Base-by-base conservation (phyloP, 2,888 invertebrate genomes). In the Subacronicta megacephala region DNA sequence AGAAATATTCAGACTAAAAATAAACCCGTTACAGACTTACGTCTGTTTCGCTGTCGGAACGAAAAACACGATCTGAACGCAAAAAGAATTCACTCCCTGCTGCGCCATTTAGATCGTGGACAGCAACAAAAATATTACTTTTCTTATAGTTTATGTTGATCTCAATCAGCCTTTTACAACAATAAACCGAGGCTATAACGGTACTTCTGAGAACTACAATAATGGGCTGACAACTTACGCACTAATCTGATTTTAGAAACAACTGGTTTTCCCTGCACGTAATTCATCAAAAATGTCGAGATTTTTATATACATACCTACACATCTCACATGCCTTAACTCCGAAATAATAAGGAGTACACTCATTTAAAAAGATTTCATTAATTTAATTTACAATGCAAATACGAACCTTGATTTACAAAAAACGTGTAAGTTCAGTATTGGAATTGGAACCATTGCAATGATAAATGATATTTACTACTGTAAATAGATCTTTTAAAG, bases 211-310 rank as follows among this genome's bases (percentile, higher is more conserved):
- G 52, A 62, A 57, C 47, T 52, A 67, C 68, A 45, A 38, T 37
- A 56, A 55, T 43, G 46, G 37, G 43, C 72, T 72, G 73, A 60
- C 60, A 52, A 72, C 66, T 72, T 72, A 71, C 71, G 72, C 72
- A 55, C 33, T 41, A 62, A 72, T 72, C 71, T 61, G 65, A 66
- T 66, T n/a, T 31, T 38, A 17, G 47, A 36, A 38, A 23, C 31
- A n/a, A 5, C 51, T 31, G 45, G 57, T 36, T 66, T 66, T 44
- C 20, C 45, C 13, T 41, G 68, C 57, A 62, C 62, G 65, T 67
- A 47, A 57, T 20, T 41, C 44, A 36, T 36, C 13, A 36, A 23
- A 62, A 51, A 35, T 41, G 20, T 35, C 50, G 60, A 49, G 66
- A 38, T 40, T 36, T 16, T 17, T 63, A 44, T 59, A 12, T 29